Base-by-base conservation (phyloP, 2,888 invertebrate species). In the Nephrocerus scutellatus region DNA sequence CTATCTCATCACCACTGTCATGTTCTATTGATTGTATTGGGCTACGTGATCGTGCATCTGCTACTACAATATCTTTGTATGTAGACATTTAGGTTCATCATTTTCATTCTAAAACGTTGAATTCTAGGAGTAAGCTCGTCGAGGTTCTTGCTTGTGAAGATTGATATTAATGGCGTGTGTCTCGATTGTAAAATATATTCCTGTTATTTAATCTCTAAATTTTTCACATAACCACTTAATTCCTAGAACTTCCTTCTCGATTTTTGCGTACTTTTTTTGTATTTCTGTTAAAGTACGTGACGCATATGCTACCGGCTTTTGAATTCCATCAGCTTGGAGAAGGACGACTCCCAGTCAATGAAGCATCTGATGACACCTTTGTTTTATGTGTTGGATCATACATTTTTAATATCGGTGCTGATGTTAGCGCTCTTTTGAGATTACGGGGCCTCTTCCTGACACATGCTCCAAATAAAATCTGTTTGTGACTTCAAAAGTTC, bases 231-330 rank as follows among this genome's bases (percentile, higher is more conserved):
- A 4, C 32, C 32, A 26, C 3, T 13, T 33, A 14, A 39, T 41
- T 13, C 19, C 41, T 8, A 37, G 29, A 1, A 29, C 36, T 22
- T 41, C 37, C 13, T 41, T 41, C 24, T 33, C 37, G n/a, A 37
- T 37, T 20, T 33, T 36, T 5, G 41, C 41, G 7, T 36, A 36
- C 9, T 8, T 29, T 15, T 31, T 41, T 15, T 31, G 30, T 5
- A 9, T 26, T 12, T 35, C 26, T 5, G 16, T 16, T 8, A 36
- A 24, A 2, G 36, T 35, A 10, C 31, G 8, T 6, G 36, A 40
- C 9, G 31, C 30, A 20, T 41, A 36, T 9, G 26, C 30, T 10
- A 39, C 28, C 10, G 32, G 20, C 32, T 39, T 39, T 16, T 6
- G 10, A 7, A n/a, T n/a, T 12, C 28, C 28, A 3, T 7, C 28